These are phyloP conservation scores for Pachypeltis micranthus DNA, from an alignment of 1,140 invertebrate genomes.

Conservation along the genomic window DNA sequence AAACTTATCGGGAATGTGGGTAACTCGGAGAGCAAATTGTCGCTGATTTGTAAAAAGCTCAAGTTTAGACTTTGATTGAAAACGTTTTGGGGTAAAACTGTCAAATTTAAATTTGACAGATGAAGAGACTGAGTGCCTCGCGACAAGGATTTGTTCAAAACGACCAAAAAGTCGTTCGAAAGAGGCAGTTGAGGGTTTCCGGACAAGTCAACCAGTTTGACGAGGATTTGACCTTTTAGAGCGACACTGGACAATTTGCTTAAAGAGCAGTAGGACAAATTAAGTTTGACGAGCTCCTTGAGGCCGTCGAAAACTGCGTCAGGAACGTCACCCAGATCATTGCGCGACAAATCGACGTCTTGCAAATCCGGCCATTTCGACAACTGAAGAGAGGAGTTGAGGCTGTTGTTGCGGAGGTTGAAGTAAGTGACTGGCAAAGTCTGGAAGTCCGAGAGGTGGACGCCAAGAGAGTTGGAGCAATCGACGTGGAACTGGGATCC, in stretches of 20 bases:
- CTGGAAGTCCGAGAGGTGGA: no score
- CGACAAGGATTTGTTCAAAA: background rate
- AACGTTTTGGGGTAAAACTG: background rate
- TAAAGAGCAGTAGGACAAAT: background rate
- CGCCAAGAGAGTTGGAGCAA: no score
- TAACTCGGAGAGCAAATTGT: conserved; percentile 6
- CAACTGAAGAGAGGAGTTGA: background rate
- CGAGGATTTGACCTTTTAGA: background rate
- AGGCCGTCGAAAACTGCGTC: background rate
- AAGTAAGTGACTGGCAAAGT: background rate
- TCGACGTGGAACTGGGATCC: no score
- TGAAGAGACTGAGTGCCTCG: background rate
- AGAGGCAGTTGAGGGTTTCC: conserved; percentile 3
- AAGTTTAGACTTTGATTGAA: background rate
- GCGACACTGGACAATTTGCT: background rate
- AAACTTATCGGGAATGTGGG: conserved; percentile 13
- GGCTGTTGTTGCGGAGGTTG: background rate
- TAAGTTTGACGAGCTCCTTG: background rate
- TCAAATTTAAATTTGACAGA: background rate
- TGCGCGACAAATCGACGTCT: background rate
- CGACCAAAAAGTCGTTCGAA: background rate
- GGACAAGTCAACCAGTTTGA: conserved; percentile 12
- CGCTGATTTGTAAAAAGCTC: conserved; percentile 7
- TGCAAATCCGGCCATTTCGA: background rate
- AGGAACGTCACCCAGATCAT: background rate